Evolutionary conservation across 2,797 vertebrate species (phyloP), one percentile per base, ranked within the genome.

Genomic region (Melanogrammus aeglefinus): DNA sequence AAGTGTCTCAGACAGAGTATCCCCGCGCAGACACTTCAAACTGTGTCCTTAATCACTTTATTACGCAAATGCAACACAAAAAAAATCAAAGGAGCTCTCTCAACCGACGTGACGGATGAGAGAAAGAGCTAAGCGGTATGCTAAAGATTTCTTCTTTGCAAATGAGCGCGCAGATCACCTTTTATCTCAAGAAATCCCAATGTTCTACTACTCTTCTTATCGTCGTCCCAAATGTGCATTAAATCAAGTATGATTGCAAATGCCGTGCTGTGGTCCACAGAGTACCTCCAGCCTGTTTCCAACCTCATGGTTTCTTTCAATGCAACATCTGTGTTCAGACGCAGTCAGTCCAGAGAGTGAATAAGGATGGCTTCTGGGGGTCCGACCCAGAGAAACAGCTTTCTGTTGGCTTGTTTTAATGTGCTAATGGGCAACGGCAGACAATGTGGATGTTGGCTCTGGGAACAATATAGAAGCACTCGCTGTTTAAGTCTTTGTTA

Each of bases 41-140:
- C 47, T 57, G 47, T 57, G 47, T 21, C 47, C 47, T 57, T 57
- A 57, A 57, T 57, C 47, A 57, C 47, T 57, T 57, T 18, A 57
- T 47, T 47, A 47, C 10, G 44, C 44, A 57, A 57, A 57, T 18
- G 47, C 44, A 9, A 47, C 44, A 14, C 10, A 6, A 47, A 6
- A 44, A n/a, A 57, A 57, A 57, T 57, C 47, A 57, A 57, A 57
- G 47, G 80, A 84, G 76, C 35, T 76, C 18, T 21, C 47, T n/a
- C 44, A 39, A 13, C 44, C 2, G 13, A 14, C 44, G 44, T 16
- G 44, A 47, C 10, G 44, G 12, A 13, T 2, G 41, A 10, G 9
- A 16, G 44, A 47, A 13, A 47, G 12, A 16, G 44, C 38, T 39
- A 36, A 31, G 13, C 9, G 8, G 41, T 12, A 44, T 14, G 41